Base-by-base conservation (phyloP, 1,140 invertebrate genomes). In the Caerostris extrusa region DNA sequence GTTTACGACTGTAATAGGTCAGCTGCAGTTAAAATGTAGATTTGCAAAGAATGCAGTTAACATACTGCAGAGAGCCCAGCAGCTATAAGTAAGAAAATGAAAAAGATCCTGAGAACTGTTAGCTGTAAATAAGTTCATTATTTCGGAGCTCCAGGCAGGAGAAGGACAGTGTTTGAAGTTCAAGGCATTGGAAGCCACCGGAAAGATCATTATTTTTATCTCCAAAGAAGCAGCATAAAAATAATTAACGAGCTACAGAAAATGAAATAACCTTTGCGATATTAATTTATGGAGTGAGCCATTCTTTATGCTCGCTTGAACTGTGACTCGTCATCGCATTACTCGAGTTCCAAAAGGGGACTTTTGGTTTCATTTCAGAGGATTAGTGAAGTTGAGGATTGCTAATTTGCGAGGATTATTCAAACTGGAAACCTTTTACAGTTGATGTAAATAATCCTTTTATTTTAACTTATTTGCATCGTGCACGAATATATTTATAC, bases 21-120 rank as follows among this genome's bases (percentile, higher is more conserved):
- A 71, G 34, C 58, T 19, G 58, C 86, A 90, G 88, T 91, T 91
- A 82, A 91, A 91, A 91, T 91, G 90, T 90, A 90, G 67, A 90
- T 90, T 88, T 56, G 60, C 7, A 85, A 88, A 67, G 86, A 88
- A 88, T 88, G 86, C 50, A 55, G 17, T 81, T 50, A 50, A 81
- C 34, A 50, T 50, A n/a, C 19, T 34, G 50, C 12, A 7, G 71
- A 81, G 8, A 64, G 61, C 12, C 12, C 12, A 64, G 17, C 61
- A 64, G 12, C 61, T 64, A 17, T 64, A 81, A 50, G 53, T 81
- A 34, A 81, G 34, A 34, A 55, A 34, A 34, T 10, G 71, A 81
- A 57, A 60, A 85, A 85, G 58, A 12, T 85, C 7, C 55, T 19
- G 17, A n/a, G 57, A 60, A 85, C 57, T 85, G 55, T 56, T 50